phyloP scores from a whole-genome alignment of 2,113 vertebrate species.

The Lophius piscatorius region DNA sequence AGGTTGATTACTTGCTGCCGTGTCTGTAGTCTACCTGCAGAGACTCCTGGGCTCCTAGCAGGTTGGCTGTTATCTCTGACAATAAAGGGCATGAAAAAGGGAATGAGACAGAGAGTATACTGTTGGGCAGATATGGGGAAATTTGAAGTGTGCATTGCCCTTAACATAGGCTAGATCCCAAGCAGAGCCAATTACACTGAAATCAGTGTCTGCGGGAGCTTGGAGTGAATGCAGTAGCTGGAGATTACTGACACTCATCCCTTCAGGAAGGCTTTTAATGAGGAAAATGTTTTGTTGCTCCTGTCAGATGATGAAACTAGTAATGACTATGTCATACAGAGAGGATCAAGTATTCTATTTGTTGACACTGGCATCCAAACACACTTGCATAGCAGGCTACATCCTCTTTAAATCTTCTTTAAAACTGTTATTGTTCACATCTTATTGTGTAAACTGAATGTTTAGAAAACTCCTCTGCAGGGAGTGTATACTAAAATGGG shows the following conservation, averaged over 20 bases:
- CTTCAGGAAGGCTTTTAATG: conserved; percentile 24
- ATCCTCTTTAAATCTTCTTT: conserved; percentile 5
- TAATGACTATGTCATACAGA: background rate
- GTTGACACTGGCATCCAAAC: conserved; percentile 5
- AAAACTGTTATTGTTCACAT: conserved; percentile 6
- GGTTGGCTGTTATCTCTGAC: conserved; percentile 5
- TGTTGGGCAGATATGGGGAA: background rate
- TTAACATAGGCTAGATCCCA: conserved; percentile 12
- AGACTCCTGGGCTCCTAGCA: conserved; percentile 3
- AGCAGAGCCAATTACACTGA: conserved; percentile 11
- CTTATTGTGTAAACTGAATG: no score
- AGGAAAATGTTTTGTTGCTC: conserved; percentile 17
- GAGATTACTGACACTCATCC: conserved; percentile 35
- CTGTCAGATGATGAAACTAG: conserved; percentile 20
- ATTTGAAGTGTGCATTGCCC: conserved; percentile 23
- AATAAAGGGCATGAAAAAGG: conserved; percentile 1
- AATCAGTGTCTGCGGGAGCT: conserved; percentile 8
- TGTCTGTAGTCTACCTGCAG: conserved; percentile 24
- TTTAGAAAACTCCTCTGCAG: no score
- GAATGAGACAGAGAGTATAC: background rate
- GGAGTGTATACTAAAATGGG: no score
- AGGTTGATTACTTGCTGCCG: conserved; percentile 32
- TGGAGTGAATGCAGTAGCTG: conserved; percentile 26
- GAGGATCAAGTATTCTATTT: conserved; percentile 2
- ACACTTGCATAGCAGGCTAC: background rate